A percentile compares a stretch with the other conserved stretches of the same genome.
Conservation (phyloP, 2,888 invertebrate genomes). For the Rhagonycha lutea region DNA sequence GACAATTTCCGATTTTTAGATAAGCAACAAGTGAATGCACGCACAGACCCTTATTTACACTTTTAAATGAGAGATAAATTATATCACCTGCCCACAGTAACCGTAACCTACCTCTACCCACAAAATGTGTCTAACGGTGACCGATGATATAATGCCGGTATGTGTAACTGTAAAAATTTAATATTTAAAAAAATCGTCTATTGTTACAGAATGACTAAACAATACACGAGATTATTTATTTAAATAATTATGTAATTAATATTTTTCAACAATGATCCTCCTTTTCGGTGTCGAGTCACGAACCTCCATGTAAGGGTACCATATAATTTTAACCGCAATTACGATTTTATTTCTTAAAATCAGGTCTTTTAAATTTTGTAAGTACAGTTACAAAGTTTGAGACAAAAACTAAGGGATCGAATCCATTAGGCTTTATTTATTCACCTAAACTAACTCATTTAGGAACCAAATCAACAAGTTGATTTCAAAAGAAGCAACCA, state of each 20-base stretch:
- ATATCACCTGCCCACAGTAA: conserved; percentile 38
- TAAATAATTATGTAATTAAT: background rate
- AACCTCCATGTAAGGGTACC: background rate
- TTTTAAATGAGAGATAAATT: conserved; percentile 31
- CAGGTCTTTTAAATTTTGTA: background rate
- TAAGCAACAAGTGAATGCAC: background rate
- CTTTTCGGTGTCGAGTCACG: background rate
- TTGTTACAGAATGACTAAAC: background rate
- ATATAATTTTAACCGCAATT: background rate
- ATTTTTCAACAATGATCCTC: background rate
- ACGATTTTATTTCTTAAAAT: background rate
- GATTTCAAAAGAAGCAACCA: background rate
- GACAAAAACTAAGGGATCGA: background rate
- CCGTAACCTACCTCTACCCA: conserved; percentile 25
- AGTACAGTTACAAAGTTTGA: background rate
- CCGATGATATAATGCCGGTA: conserved; percentile 17
- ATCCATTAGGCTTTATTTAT: background rate
- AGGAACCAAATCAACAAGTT: background rate
- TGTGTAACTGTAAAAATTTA: conserved; percentile 18
- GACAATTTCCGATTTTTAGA: background rate
- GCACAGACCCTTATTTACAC: conserved; percentile 27
- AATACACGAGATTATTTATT: background rate
- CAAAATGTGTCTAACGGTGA: conserved; percentile 23
- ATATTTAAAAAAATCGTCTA: conserved; percentile 1
- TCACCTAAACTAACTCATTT: background rate